Base-by-base conservation (phyloP, 1,140 invertebrate genomes). In the Centruroides vittatus region DNA sequence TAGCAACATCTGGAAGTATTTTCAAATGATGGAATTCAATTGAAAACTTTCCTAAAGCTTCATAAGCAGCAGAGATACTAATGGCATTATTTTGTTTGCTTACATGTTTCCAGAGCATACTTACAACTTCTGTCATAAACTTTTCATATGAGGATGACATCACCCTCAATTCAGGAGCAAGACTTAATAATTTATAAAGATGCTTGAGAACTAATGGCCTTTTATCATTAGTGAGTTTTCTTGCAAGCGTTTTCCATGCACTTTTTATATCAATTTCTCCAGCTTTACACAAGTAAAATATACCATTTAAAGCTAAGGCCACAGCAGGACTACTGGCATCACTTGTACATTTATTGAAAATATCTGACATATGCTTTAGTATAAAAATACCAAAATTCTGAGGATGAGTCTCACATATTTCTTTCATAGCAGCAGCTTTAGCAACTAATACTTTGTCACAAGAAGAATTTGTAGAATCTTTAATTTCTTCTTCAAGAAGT, bases 281-380 rank as follows among this genome's bases (percentile, higher is more conserved):
- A 35, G 58, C 52, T 60, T 57, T 60, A 35, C 62, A 63, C 2
- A 63, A 23, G 41, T 11, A 36, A 55, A 60, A 60, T n/a, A 63
- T 55, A 12, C 62, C 62, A 60, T 60, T 58, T 35, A 63, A 54
- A 46, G 62, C 62, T 58, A 63, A 63, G 23, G 55, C 58, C 7
- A 48, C 62, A 57, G 50, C 62, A 47, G 62, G 55, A 8, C 35
- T 34, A 49, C n/a, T 63, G 4, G 36, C 13, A 35, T 60, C 62
- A 53, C 57, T 58, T 57, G 47, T 36, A 12, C 54, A 63, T 59
- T 60, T 46, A 60, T 63, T 63, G 12, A 63, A 53, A 23, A 60
- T 54, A 41, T 49, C 55, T 11, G 62, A 63, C 11, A 63, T 49
- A 47, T 53, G 57, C 35, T 52, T 55, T 48, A 63, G 35, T 56